These are phyloP conservation scores for Chloroceryle aenea DNA, from an alignment of 2,113 vertebrate genomes.

Conservation along the genomic window DNA sequence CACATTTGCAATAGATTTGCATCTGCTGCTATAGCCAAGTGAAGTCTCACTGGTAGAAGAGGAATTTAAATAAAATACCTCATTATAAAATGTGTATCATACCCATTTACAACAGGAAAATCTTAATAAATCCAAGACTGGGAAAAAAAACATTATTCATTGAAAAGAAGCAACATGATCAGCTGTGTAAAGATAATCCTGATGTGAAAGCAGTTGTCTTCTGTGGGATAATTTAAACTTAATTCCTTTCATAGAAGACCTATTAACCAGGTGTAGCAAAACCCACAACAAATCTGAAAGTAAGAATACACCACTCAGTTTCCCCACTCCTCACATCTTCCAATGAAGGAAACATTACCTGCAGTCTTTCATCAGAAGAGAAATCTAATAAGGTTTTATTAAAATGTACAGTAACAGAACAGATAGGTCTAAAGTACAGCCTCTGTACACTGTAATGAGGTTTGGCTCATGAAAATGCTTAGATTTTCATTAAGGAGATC, in stretches of 20 bases:
- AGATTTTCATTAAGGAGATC: conserved; percentile 71
- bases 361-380: conserved; percentile 44
- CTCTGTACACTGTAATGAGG: conserved; percentile 57
- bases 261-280: conserved; percentile 42
- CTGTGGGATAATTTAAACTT: conserved; percentile 9
- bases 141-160: background rate
- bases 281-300: conserved; percentile 57
- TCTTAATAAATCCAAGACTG: conserved; percentile 2
- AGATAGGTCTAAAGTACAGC: conserved; percentile 59
- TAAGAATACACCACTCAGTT: conserved; percentile 34
- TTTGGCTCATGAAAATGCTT: conserved; percentile 56
- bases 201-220: background rate
- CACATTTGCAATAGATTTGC: background rate
- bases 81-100: background rate
- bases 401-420: conserved; percentile 65
- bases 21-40: background rate
- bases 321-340: conserved; percentile 40
- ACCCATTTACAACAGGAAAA: background rate
- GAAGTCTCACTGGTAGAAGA: background rate
- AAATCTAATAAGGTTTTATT: conserved; percentile 75
- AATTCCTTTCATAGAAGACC: background rate
- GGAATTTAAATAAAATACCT: conserved; percentile 42
- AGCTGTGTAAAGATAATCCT: conserved; percentile 26
- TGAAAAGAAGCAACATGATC: background rate
- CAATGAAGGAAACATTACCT: conserved; percentile 65